Conservation (phyloP, 2,113 vertebrate genomes). For the Oriolus oriolus region DNA sequence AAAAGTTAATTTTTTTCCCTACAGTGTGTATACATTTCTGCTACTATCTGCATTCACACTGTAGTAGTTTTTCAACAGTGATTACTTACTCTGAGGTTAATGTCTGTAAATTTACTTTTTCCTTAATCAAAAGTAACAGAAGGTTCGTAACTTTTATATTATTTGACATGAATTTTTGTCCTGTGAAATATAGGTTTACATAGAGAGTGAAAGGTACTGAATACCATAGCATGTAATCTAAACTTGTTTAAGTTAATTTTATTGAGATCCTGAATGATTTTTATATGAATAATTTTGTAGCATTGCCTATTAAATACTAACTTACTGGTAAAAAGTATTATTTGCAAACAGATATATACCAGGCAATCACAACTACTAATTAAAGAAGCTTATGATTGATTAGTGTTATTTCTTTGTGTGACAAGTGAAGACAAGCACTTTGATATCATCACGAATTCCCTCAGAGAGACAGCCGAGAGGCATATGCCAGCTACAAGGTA, state of each 20-base stretch:
- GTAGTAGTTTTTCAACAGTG: not conserved
- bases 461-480: not conserved
- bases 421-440: not conserved
- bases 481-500: not conserved
- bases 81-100: not conserved
- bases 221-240: not conserved
- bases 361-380: not conserved
- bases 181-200: not conserved
- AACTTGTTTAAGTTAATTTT: not conserved
- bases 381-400: not conserved
- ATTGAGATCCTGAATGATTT: not conserved
- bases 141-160: not conserved
- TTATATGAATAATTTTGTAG: not conserved
- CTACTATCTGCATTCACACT: not conserved
- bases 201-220: not conserved
- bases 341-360: not conserved
- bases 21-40: not conserved
- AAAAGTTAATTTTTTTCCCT: not conserved
- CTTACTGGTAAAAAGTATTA: not conserved
- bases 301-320: not conserved
- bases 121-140: not conserved
- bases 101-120: not conserved
- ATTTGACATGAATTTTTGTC: not conserved
- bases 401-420: not conserved
- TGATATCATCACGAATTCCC: not conserved